Conservation (phyloP, 2,113 vertebrate genomes). For the Pomatorhinus ruficollis region DNA sequence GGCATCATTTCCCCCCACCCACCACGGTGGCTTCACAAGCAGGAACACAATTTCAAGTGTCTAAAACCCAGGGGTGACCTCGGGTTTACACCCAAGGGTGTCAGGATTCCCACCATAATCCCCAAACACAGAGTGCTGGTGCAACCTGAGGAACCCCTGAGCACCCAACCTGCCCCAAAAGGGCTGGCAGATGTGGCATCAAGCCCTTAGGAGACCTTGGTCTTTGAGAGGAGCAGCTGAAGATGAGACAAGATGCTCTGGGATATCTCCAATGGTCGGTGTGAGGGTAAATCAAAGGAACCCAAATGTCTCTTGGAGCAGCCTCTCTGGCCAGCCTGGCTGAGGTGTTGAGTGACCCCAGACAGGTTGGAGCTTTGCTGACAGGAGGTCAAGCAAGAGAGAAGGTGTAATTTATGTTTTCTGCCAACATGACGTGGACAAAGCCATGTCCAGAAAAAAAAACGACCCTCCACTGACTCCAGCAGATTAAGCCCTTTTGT, state of each 20-base stretch:
- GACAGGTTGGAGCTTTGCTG: not conserved
- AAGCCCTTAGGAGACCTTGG: not conserved
- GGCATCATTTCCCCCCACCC: not conserved
- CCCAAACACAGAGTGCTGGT: not conserved
- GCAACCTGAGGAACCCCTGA: not conserved
- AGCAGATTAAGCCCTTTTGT: not conserved
- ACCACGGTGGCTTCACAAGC: not conserved
- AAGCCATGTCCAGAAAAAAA: not conserved
- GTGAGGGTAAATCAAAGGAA: not conserved
- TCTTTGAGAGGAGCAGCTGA: not conserved
- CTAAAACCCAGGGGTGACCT: not conserved
- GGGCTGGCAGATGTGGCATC: not conserved
- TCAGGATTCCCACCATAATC: not conserved
- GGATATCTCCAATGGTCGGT: accelerated
- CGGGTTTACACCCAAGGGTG: too few species aligned
- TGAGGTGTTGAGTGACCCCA: not conserved
- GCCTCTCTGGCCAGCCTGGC: not conserved
- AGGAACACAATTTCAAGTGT: not conserved
- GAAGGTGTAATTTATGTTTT: not conserved
- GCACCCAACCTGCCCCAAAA: not conserved
- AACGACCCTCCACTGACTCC: not conserved
- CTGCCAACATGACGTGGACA: not conserved
- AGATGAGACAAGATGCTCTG: not conserved
- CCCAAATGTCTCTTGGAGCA: not conserved
- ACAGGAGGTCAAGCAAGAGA: not conserved